Evolutionary conservation across 2,113 vertebrate genomes (phyloP).

Genomic region (Daubentonia madagascariensis): DNA sequence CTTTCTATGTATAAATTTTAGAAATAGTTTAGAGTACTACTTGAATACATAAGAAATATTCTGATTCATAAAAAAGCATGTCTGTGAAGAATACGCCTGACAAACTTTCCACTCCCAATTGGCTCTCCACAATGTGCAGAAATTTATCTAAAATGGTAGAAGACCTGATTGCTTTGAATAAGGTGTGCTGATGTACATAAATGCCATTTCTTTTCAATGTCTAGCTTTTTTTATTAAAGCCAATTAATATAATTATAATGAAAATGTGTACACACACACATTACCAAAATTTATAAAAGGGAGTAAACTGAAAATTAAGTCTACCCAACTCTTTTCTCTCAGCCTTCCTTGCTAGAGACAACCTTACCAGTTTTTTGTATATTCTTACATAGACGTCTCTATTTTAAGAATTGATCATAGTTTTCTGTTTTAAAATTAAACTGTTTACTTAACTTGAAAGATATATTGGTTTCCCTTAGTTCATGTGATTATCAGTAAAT

Average conservation of each 20-base stretch:
- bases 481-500: background rate
- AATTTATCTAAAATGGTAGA: background rate
- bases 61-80: background rate
- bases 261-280: background rate
- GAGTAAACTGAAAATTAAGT: background rate
- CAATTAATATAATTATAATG: background rate
- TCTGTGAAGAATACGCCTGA: background rate
- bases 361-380: background rate
- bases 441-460: background rate
- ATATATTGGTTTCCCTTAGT: background rate
- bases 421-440: background rate
- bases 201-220: background rate
- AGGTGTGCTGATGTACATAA: background rate
- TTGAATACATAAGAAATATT: background rate
- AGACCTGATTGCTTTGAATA: background rate
- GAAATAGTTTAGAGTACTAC: background rate
- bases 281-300: background rate
- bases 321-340: no score
- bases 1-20: background rate
- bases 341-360: background rate
- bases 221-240: background rate
- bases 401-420: background rate
- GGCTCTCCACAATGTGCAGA: background rate
- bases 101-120: background rate
- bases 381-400: background rate